These are phyloP conservation scores for Drosophila gaucha DNA, from an alignment of 2,888 invertebrate genomes.

Conservation along the genomic window DNA sequence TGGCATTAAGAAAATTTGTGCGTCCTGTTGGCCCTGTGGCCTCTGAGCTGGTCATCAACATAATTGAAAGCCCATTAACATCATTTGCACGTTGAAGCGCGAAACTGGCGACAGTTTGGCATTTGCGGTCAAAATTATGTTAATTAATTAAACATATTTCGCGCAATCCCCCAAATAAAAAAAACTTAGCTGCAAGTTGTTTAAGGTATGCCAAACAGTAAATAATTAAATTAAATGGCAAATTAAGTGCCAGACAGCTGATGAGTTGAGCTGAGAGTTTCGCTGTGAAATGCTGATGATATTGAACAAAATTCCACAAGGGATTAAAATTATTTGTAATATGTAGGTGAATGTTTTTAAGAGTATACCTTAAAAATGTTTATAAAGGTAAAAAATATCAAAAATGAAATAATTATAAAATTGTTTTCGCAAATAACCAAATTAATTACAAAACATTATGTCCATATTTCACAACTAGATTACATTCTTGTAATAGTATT, in stretches of 20 bases:
- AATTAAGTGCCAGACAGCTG: constrained; percentile 7
- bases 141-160: constrained; percentile 71
- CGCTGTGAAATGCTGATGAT: not conserved
- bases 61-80: constrained; percentile 75
- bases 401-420: too few relatives aligned
- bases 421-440: too few relatives aligned
- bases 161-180: not conserved
- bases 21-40: not conserved
- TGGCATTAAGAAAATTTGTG: constrained; percentile 25
- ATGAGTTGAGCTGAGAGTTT: not conserved
- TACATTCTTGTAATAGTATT: too few relatives aligned
- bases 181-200: not conserved
- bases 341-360: not conserved
- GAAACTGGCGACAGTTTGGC: constrained; percentile 56
- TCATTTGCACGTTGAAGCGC: constrained; percentile 62
- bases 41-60: constrained; percentile 29
- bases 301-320: not conserved
- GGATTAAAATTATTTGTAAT: not conserved
- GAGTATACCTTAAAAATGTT: too few relatives aligned
- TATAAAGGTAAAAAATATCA: too few relatives aligned
- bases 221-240: constrained; percentile 8
- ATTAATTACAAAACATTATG: too few relatives aligned
- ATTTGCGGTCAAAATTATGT: constrained; percentile 52
- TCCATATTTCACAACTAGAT: too few relatives aligned
- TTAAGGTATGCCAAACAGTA: not conserved